Conservation (phyloP, 2,113 vertebrate species). For the Petroica traversi region DNA sequence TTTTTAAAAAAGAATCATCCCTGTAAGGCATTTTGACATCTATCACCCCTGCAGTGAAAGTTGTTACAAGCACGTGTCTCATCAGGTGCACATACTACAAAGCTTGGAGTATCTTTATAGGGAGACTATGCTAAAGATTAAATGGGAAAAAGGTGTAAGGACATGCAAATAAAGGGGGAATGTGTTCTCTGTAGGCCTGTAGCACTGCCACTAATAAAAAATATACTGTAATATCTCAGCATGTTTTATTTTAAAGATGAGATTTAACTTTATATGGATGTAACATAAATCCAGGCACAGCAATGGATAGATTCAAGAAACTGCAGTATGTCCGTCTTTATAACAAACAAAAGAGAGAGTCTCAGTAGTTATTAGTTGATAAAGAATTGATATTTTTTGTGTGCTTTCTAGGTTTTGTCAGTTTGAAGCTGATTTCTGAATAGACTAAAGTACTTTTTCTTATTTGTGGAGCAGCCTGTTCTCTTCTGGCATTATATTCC, state of each 20-base stretch:
- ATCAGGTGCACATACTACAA: background rate
- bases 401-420: background rate
- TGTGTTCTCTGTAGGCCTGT: background rate
- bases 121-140: background rate
- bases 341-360: background rate
- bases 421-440: background rate
- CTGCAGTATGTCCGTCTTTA: background rate
- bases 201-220: background rate
- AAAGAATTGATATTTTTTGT: background rate
- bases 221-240: background rate
- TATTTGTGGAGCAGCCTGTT: background rate
- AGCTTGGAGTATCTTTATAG: background rate
- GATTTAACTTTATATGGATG: background rate
- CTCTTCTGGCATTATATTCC: background rate
- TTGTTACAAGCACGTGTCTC: background rate
- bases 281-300: background rate
- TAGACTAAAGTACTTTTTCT: background rate
- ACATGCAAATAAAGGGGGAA: background rate
- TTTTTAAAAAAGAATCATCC: background rate
- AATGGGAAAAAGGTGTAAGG: background rate
- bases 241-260: background rate
- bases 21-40: background rate
- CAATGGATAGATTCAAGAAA: background rate
- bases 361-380: background rate
- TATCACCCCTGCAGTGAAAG: background rate